Evolutionary conservation across 2,888 invertebrate genomes (phyloP).

Genomic region (Drosophila rubida): DNA sequence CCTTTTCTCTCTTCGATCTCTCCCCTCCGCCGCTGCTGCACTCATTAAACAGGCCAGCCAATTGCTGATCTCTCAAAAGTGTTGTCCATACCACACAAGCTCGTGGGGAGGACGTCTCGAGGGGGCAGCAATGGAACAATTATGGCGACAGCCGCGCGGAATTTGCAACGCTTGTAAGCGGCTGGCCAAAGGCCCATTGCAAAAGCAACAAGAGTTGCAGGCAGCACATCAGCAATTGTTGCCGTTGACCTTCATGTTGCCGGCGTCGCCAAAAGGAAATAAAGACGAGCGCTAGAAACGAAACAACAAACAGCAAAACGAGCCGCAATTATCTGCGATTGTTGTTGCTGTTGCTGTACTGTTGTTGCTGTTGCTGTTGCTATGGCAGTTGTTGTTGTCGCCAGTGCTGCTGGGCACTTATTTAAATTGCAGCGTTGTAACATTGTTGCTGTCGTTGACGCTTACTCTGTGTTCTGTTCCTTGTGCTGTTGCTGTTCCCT

Average conservation of each 20-base stretch:
- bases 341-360: conserved; percentile 28
- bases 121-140: conserved; percentile 55
- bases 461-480: conserved; percentile 29
- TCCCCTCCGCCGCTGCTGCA: conserved; percentile 25
- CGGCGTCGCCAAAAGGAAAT: conserved; percentile 61
- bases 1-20: conserved; percentile 3
- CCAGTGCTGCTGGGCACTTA: conserved; percentile 64
- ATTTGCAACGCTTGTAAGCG: conserved; percentile 77
- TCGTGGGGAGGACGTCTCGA: neutral
- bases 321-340: conserved; percentile 66
- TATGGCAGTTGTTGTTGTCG: conserved; percentile 32
- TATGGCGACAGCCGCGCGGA: conserved; percentile 78
- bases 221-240: conserved; percentile 42
- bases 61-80: conserved; percentile 55
- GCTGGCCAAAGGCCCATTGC: conserved; percentile 69
- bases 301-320: conserved; percentile 48
- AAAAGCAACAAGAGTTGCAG: conserved; percentile 16
- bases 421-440: conserved; percentile 67
- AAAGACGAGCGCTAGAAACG: conserved; percentile 65
- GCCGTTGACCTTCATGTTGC: conserved; percentile 67
- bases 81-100: conserved; percentile 35
- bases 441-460: conserved; percentile 39
- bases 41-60: conserved; percentile 69
- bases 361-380: conserved; percentile 5
- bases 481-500: conserved; percentile 13